phyloP scores from a whole-genome alignment of 2,888 invertebrate species.

The Lapara coniferarum region DNA sequence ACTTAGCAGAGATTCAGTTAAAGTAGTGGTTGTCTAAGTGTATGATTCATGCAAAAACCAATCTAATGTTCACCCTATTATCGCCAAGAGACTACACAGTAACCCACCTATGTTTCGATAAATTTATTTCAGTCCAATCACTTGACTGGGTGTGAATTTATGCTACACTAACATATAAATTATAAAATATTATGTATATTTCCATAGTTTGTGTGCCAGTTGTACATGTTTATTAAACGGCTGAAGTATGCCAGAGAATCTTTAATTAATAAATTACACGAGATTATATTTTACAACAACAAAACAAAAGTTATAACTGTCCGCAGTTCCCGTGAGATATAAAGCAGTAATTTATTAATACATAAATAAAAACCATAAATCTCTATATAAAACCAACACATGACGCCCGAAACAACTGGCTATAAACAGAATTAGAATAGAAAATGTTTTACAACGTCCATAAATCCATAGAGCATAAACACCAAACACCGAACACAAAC shows the following conservation, averaged over 20 bases:
- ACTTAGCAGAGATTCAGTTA: too few species aligned
- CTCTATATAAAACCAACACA: slow-evolving; percentile 26
- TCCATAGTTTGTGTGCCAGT: too few species aligned
- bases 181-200: not conserved
- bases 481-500: slow-evolving; percentile 36
- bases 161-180: not conserved
- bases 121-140: too few species aligned
- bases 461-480: slow-evolving; percentile 29
- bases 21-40: too few species aligned
- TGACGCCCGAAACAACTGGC: slow-evolving; percentile 24
- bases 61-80: too few species aligned
- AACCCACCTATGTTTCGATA: too few species aligned
- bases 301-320: slow-evolving; percentile 22
- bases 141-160: too few species aligned
- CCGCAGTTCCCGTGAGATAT: slow-evolving; percentile 24
- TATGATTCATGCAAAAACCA: too few species aligned
- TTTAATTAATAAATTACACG: slow-evolving; percentile 15
- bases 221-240: not conserved
- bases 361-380: slow-evolving; percentile 25
- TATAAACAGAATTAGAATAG: slow-evolving; percentile 28
- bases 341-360: slow-evolving; percentile 20
- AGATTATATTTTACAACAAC: slow-evolving; percentile 5
- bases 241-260: not conserved
- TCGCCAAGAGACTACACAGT: too few species aligned
- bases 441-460: slow-evolving; percentile 26